Evolutionary conservation across 2,113 vertebrate species (phyloP).

Genomic region (Micronycteris hirsuta): DNA sequence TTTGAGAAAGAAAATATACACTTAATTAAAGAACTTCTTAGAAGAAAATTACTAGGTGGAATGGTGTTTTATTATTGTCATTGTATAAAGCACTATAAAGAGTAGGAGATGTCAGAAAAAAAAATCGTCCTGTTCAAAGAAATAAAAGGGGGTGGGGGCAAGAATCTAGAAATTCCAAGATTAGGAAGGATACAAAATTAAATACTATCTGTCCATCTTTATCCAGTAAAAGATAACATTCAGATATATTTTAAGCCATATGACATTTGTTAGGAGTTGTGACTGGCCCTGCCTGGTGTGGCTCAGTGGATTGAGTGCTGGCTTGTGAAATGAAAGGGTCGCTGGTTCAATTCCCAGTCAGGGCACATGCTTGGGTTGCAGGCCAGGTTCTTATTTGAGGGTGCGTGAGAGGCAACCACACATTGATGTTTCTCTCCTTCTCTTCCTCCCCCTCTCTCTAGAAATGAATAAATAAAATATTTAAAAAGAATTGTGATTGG

Average conservation of each 20-base stretch:
- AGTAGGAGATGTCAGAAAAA: neutral
- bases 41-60: neutral
- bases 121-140: neutral
- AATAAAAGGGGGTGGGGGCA: neutral
- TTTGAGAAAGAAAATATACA: neutral
- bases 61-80: neutral
- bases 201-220: accelerated
- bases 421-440: too few species aligned
- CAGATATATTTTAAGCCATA: neutral
- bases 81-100: neutral
- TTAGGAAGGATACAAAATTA: neutral
- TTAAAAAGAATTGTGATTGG: neutral
- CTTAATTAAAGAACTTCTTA: neutral
- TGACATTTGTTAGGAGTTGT: neutral
- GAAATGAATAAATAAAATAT: too few species aligned
- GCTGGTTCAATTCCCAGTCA: neutral
- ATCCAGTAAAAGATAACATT: neutral
- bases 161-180: neutral
- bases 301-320: neutral
- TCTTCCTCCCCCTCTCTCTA: too few species aligned
- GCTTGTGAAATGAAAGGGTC: neutral
- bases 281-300: neutral
- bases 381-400: too few species aligned
- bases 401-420: too few species aligned
- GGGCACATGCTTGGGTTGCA: too few species aligned